Base-by-base conservation (phyloP, 2,113 vertebrate genomes). In the Acanthochromis polyacanthus region DNA sequence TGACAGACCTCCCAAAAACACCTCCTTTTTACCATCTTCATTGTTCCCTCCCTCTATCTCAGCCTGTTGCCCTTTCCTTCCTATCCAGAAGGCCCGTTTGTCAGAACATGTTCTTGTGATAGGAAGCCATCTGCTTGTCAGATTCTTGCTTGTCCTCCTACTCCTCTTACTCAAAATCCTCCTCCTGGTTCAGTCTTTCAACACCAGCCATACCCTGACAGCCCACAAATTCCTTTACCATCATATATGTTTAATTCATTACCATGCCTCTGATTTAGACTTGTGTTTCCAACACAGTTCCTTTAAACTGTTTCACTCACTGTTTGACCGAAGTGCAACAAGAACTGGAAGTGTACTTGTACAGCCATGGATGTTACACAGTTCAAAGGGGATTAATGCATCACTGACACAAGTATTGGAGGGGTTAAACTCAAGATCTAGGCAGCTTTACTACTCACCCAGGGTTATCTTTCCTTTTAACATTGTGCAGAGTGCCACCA, bases 51-150 rank as follows among this genome's bases (percentile, higher is more conserved):
- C 59, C 51, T 70, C 52, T 51, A 11, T n/a, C 46, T 61, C 30
- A 63, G 22, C 32, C 53, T 57, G 20, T 38, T 60, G 40, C 64
- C 11, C 45, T 36, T 51, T 52, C 80, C 72, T 81, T 84, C 60
- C 68, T 70, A 79, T 65, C 59, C 82, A 91, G 74, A 75, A 81
- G 82, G 68, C 62, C 68, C 50, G 16, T 91, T 72, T 92, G 86
- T 91, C 83, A 72, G 71, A 78, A 91, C 91, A 88, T 83, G 89
- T 91, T 85, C 69, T 25, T 46, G 63, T 58, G 61, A 82, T 77
- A 48, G 68, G 71, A 86, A 81, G 74, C 80, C 32, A 60, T 84
- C 66, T 78, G 57, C 66, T 78, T 81, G 75, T 88, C 84, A 87
- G 66, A 85, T 78, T 38, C 75, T 64, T 51, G n/a, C 67, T 70